Evolutionary conservation across 2,888 invertebrate genomes (phyloP).

Genomic region (Cantharis rustica): DNA sequence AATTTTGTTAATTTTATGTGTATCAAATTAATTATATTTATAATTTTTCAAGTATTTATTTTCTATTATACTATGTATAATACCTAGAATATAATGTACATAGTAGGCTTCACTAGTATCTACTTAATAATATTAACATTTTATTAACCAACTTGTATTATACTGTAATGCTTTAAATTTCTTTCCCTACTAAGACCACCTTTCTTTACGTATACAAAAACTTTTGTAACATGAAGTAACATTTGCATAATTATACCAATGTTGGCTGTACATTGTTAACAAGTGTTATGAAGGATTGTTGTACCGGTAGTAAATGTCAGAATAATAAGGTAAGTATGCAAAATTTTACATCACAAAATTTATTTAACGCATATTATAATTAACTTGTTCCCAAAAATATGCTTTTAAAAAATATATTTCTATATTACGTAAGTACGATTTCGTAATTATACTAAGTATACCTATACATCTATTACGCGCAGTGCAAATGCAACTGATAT

Average conservation of each 20-base stretch:
- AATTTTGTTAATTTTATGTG: too few species aligned
- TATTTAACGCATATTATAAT: background rate
- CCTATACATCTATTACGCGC: too few species aligned
- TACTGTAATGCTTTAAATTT: conserved; percentile 6
- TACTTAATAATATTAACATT: background rate
- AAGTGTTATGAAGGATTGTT: conserved; percentile 3
- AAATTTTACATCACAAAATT: background rate
- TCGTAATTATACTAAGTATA: too few species aligned
- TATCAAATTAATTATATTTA: too few species aligned
- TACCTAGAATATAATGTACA: too few species aligned
- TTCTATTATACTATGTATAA: background rate
- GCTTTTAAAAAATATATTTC: too few species aligned
- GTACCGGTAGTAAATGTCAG: background rate
- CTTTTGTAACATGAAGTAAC: conserved; percentile 12
- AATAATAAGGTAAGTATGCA: background rate
- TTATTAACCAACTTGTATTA: conserved; percentile 7
- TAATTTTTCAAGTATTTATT: too few species aligned
- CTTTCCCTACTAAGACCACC: background rate
- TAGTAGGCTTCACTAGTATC: background rate
- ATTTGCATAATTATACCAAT: conserved; percentile 16
- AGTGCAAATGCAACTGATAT: too few species aligned
- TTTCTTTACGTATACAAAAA: conserved; percentile 6
- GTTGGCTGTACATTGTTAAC: conserved; percentile 6
- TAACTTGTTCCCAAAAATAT: background rate
- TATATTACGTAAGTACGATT: too few species aligned